Evolutionary conservation across 2,888 invertebrate genomes (phyloP), one percentile per base, ranked within the genome.

Genomic region (Lepidocyrtinus sp.): DNA sequence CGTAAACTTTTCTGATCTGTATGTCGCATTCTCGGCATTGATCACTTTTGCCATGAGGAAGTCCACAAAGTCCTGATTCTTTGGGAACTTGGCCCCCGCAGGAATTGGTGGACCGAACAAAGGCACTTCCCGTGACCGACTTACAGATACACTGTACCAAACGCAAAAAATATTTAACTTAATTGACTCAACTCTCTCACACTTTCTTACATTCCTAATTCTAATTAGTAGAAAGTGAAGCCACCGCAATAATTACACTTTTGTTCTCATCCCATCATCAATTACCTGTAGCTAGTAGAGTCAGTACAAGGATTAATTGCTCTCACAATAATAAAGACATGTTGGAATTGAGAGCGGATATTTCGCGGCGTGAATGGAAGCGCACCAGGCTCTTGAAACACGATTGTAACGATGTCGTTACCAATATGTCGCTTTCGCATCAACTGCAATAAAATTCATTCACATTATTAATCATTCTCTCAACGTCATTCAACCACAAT

Each of bases 321-420:
- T 87, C 94, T 91, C 7, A 98, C 95, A 71, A 98, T 93, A 85
- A 98, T 94, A 89, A 98, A 98, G 36, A 98, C 98, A 89, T 98
- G 98, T 89, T 98, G 98, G 90, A 98, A 98, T 89, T 98, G 98
- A 67, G 97, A 98, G 77, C 98, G 93, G 87, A 98, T 97, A 87
- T 95, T 95, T 88, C 95, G 93, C 71, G 98, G 97, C 76, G 96
- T 96, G 89, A 98, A 98, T 0, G 97, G 96, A 75, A 94, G 91
- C 22, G 98, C 95, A 67, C 96, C 97, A 0, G 96, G 96, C 89
- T 96, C 96, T 92, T 95, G 91, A 90, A 98, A 99, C 78, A 99
- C 95, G 87, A 99, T 95, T 15, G 98, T 98, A 70, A 98, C 98
- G 88, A 98, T 98, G 90, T 98, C 98, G 89, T 98, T 98, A 87